Percentiles rank a stretch among this genome's conserved stretches.
phyloP scores from a whole-genome alignment of 2,113 vertebrate genomes.

The Gallinago paraguaiae region DNA sequence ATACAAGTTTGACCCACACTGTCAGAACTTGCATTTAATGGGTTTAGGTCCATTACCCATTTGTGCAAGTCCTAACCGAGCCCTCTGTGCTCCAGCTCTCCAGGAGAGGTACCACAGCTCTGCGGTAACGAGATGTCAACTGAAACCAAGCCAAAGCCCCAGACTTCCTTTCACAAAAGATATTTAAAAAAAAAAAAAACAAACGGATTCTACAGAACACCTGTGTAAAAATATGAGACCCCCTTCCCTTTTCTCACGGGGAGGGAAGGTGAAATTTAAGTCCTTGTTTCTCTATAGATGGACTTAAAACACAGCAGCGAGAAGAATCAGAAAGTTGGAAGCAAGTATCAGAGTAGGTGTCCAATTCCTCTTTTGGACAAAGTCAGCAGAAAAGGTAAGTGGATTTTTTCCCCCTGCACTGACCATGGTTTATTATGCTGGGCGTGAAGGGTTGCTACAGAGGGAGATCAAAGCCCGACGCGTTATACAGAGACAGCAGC shows the following conservation, averaged over 20 bases:
- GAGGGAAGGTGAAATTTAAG: not conserved
- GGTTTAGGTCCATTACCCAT: conserved; percentile 3
- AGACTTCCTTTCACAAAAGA: conserved; percentile 69
- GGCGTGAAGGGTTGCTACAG: not conserved
- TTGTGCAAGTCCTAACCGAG: not conserved
- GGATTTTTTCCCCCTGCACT: not conserved
- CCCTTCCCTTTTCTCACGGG: not conserved
- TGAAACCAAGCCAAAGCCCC: conserved; percentile 72
- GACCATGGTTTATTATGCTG: not conserved
- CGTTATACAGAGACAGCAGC: not conserved
- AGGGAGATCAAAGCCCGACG: conserved; percentile 12
- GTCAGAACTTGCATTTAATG: conserved; percentile 36
- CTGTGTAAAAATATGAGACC: not conserved
- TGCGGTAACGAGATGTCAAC: conserved; percentile 57
- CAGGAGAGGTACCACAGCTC: not conserved
- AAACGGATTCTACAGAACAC: conserved; percentile 20
- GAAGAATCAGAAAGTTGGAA: not conserved
- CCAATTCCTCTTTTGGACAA: not conserved
- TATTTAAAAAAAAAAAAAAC: not conserved
- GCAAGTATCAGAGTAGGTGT: not conserved
- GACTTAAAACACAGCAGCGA: not conserved
- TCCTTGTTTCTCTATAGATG: not conserved
- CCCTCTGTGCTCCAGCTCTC: not conserved
- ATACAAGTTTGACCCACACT: accelerated
- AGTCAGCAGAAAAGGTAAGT: conserved; percentile 24